These are phyloP conservation scores for Acomys russatus DNA, from an alignment of 2,797 vertebrate genomes.

Conservation along the genomic window DNA sequence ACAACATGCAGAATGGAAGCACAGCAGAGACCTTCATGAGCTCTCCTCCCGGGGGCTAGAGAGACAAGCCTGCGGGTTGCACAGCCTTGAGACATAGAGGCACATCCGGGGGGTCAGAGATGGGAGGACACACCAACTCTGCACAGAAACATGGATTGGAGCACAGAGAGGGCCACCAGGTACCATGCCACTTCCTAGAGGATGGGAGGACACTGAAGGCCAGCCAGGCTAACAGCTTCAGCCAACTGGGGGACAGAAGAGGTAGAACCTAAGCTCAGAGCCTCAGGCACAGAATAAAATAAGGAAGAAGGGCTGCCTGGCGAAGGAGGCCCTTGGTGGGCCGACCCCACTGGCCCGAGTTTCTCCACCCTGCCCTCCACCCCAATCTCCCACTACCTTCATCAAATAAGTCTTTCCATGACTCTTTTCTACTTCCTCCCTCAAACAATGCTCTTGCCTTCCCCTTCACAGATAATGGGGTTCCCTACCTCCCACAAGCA, in stretches of 20 bases:
- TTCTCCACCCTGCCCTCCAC: not conserved
- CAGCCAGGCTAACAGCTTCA: not conserved
- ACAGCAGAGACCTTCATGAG: not conserved
- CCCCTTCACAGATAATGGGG: not conserved
- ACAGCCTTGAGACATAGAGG: too few species aligned
- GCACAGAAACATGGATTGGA: not conserved
- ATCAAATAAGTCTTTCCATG: not conserved
- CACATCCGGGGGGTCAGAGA: not conserved
- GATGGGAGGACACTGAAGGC: not conserved
- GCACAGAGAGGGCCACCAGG: not conserved
- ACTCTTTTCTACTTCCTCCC: not conserved
- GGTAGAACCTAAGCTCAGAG: not conserved
- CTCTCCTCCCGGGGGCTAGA: not conserved
- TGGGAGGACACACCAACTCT: not conserved
- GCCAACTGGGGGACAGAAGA: not conserved
- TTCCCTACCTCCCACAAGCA: not conserved
- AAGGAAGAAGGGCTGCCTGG: not conserved
- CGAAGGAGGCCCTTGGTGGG: not conserved
- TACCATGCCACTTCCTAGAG: not conserved
- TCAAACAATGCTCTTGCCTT: not conserved
- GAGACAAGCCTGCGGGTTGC: not conserved
- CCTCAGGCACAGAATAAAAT: fast-evolving
- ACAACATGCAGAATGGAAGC: not conserved
- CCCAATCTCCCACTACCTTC: not conserved
- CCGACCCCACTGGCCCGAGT: not conserved